Evolutionary conservation across 2,888 invertebrate genomes (phyloP).

Genomic region (Schizotus pectinicornis): DNA sequence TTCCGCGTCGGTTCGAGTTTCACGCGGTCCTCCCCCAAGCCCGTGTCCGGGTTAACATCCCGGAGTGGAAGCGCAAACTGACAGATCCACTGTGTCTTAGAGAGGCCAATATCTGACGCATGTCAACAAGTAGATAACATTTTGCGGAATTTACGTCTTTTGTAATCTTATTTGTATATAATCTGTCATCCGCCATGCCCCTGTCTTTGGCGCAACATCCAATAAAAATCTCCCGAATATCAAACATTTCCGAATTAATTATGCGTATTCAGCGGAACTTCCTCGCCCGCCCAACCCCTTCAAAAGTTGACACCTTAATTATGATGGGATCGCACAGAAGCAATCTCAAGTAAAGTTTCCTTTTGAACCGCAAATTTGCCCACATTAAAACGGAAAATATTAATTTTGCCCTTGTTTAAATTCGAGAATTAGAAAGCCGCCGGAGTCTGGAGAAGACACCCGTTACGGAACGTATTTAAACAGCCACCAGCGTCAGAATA

Average conservation of each 20-base stretch:
- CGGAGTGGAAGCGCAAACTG: slow-evolving; percentile 33
- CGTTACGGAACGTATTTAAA: too few relatives aligned
- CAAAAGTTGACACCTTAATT: slow-evolving; percentile 9
- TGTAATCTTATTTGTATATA: slow-evolving; percentile 16
- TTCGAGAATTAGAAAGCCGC: neutral
- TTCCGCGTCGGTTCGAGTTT: neutral
- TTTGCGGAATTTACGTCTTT: slow-evolving; percentile 13
- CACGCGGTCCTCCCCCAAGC: slow-evolving; percentile 14
- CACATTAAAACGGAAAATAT: neutral
- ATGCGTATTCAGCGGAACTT: slow-evolving; percentile 10
- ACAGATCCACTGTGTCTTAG: slow-evolving; percentile 19
- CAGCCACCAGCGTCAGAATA: too few relatives aligned
- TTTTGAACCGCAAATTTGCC: slow-evolving; percentile 8
- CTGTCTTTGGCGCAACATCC: neutral
- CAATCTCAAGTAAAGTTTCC: slow-evolving; percentile 12
- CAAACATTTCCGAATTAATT: slow-evolving; percentile 19
- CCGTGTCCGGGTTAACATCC: slow-evolving; percentile 28
- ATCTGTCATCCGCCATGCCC: slow-evolving; percentile 5
- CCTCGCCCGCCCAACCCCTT: neutral
- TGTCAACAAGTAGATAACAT: slow-evolving; percentile 35
- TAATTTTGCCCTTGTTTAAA: neutral
- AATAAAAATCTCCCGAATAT: neutral
- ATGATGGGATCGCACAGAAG: slow-evolving; percentile 12
- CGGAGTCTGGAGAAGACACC: too few relatives aligned
- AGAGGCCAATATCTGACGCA: slow-evolving; percentile 30